Conservation (phyloP, 2,797 vertebrate genomes). For the Phrynocephalus vlangalii region DNA sequence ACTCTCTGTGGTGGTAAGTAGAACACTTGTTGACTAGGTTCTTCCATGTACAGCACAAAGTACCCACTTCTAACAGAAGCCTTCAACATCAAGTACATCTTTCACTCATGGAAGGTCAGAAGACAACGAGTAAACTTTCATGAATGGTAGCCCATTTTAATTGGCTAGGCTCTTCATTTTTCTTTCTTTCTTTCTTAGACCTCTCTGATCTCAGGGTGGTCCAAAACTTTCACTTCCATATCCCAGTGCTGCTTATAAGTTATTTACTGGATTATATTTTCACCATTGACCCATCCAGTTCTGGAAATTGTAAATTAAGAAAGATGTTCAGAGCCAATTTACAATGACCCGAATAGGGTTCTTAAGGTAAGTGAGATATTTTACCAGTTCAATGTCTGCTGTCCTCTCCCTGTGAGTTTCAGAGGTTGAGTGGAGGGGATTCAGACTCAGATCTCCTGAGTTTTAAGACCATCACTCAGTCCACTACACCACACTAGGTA, state of each 20-base stretch:
- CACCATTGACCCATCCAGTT: background rate
- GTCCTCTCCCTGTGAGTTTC: too few species aligned
- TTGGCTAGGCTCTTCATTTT: too few species aligned
- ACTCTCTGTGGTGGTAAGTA: too few species aligned
- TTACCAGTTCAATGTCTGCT: too few species aligned
- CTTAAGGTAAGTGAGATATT: too few species aligned
- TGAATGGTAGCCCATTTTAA: background rate
- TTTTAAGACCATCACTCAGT: too few species aligned
- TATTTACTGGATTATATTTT: background rate
- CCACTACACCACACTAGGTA: too few species aligned
- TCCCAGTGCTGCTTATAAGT: background rate
- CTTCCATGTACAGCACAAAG: background rate
- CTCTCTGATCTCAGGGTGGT: background rate
- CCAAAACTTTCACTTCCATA: background rate
- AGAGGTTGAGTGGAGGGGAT: too few species aligned
- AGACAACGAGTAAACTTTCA: background rate
- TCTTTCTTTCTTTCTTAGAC: background rate
- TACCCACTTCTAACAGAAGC: background rate
- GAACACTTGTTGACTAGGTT: background rate
- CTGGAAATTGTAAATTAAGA: too few species aligned
- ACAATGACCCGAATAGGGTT: too few species aligned
- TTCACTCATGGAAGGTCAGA: background rate
- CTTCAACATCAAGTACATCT: background rate
- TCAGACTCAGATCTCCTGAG: too few species aligned
- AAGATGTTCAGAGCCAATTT: too few species aligned